Evolutionary conservation across 1,140 invertebrate species (phyloP), one percentile per base, ranked within the genome.

Genomic region (Magallana ariakensis): DNA sequence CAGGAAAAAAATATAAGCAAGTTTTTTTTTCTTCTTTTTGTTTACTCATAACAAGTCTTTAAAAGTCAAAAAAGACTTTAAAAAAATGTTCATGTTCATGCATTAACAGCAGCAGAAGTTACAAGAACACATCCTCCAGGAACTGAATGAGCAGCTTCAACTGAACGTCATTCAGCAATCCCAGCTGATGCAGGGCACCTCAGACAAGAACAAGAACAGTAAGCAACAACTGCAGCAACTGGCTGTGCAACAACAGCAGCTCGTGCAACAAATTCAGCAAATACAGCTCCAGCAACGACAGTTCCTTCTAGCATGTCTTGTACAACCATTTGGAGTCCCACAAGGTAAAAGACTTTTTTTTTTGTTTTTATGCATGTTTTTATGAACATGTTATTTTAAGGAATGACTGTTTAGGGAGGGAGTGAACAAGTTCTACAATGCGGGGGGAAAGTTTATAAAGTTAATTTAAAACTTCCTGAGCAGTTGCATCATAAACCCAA

Each of bases 141-240:
- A 97, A 90, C 94, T 97, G 85, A 97, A 97, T 92, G 97, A 97
- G 93, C 97, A 97, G 94, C 95, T 97, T 83, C 97, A 97, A 94
- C 81, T 95, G 86, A 95, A 97, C 94, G 95, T 97, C 66, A 96
- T 97, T 83, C 97, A 97, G 92, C 97, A 97, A 93, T 96, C 97
- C 81, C 97, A 97, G 94, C 94, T 97, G 60, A 94, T 97, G 89
- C 97, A 97, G 93, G 87, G 92, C 87, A 96, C 97, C 83, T 54
- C 85, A 60, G 90, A 92, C n/a, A 92, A 95, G 33, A 95, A 87
- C 15, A 91, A 95, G 16, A 96, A 96, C 89, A 96, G 88, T 60
- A 94, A 96, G 95, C 90, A 95, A 46, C 96, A 96, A 80, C 93
- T 97, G 53, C 97, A 97, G 91, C 96, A 97, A 90, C 93, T 97